Conservation (phyloP, 2,113 vertebrate species). For the Brienomyrus longianalis region DNA sequence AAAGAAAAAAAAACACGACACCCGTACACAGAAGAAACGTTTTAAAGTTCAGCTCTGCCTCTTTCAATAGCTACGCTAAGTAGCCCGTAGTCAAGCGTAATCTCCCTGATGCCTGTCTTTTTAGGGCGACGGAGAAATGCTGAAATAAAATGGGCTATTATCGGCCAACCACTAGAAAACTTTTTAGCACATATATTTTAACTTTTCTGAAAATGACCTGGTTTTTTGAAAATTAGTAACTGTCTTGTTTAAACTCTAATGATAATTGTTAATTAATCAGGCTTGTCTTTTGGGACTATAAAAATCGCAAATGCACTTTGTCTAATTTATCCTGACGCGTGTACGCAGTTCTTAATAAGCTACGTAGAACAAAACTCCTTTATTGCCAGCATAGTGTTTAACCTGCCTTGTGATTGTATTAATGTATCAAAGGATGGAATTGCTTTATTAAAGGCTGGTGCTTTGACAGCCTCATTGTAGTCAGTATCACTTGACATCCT, state of each 20-base stretch:
- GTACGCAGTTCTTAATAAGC: neutral
- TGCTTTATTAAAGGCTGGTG: neutral
- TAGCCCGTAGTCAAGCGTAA: constrained; percentile 10
- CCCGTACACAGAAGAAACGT: neutral
- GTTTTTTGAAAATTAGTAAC: constrained; percentile 2
- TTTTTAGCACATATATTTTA: neutral
- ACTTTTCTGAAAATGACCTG: constrained; percentile 5
- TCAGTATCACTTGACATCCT: neutral
- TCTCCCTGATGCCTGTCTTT: constrained; percentile 4
- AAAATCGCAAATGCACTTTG: neutral
- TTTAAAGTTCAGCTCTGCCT: neutral
- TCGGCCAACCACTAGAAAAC: neutral
- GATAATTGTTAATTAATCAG: constrained; percentile 5
- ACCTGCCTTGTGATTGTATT: neutral
- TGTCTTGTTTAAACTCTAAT: constrained; percentile 12
- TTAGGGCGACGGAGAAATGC: neutral
- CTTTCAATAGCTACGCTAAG: constrained; percentile 8
- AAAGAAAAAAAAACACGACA: neutral
- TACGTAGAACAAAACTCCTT: neutral
- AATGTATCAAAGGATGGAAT: neutral
- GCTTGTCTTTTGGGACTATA: neutral
- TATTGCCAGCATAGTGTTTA: neutral
- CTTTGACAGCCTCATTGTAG: neutral
- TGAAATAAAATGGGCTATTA: neutral
- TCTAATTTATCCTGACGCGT: neutral